Evolutionary conservation across 2,113 vertebrate species (phyloP).

Genomic region (Melanostigma gelatinosum): DNA sequence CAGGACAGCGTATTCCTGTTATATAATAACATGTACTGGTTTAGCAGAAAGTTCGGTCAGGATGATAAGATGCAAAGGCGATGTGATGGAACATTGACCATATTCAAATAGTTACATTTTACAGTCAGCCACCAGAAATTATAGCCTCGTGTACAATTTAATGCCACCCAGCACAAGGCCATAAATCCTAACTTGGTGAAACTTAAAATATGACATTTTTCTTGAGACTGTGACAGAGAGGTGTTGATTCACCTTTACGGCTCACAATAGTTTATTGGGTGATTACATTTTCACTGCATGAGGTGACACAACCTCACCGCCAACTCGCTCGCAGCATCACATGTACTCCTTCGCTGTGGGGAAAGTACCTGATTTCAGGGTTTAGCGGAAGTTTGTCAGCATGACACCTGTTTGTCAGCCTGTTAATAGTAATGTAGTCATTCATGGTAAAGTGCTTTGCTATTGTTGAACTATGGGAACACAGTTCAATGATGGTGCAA

Average conservation of each 20-base stretch:
- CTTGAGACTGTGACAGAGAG: constrained; percentile 26
- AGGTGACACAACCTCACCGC: constrained; percentile 7
- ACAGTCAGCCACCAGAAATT: constrained; percentile 10
- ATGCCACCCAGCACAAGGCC: not conserved
- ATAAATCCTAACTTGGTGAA: constrained; percentile 30
- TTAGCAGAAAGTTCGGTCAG: not conserved
- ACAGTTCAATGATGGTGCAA: not conserved
- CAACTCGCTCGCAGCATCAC: constrained; percentile 1
- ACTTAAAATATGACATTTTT: constrained; percentile 18
- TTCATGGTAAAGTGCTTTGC: not conserved
- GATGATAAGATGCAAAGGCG: not conserved
- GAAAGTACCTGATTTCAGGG: not conserved
- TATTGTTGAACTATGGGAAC: not conserved
- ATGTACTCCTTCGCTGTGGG: not conserved
- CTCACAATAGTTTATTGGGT: constrained; percentile 41
- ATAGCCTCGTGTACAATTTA: not conserved
- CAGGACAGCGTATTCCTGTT: not conserved
- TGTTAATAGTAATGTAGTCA: not conserved
- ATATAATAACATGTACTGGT: not conserved
- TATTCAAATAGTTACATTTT: constrained; percentile 24
- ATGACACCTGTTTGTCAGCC: not conserved
- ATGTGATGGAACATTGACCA: not conserved
- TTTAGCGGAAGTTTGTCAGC: constrained; percentile 1
- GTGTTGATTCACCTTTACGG: constrained; percentile 47
- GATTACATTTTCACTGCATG: constrained; percentile 44